These are phyloP conservation scores for Lathamus discolor DNA, from an alignment of 2,113 vertebrate species.

Conservation along the genomic window DNA sequence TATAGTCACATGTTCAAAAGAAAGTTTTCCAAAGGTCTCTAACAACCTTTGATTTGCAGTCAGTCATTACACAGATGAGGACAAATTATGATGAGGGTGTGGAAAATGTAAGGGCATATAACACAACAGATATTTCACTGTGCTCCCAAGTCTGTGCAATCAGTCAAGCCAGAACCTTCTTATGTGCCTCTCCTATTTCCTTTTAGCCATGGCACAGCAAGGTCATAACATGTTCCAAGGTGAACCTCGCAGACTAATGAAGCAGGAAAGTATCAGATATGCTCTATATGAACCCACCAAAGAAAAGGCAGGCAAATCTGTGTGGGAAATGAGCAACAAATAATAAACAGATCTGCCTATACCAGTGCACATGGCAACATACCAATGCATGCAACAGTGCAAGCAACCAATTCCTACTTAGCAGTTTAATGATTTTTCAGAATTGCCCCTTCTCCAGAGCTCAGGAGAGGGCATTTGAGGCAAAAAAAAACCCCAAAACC, in stretches of 20 bases:
- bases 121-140: not conserved
- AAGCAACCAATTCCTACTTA: not conserved
- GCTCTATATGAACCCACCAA: not conserved
- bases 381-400: rapidly evolving
- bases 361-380: rapidly evolving
- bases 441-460: not conserved
- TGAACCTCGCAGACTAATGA: not conserved
- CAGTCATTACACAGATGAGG: not conserved
- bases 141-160: not conserved
- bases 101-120: not conserved
- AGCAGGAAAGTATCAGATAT: not conserved
- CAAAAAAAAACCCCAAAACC: not conserved
- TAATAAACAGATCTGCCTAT: not conserved
- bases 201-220: not conserved
- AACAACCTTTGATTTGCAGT: not conserved
- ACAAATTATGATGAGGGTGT: not conserved
- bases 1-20: not conserved
- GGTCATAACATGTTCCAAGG: not conserved
- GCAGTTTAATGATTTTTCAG: not conserved
- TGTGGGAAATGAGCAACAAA: not conserved
- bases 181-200: not conserved
- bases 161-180: not conserved
- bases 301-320: not conserved
- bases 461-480: not conserved
- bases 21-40: not conserved